phyloP scores from a whole-genome alignment of 2,797 vertebrate species.

The Phrynocephalus guinanensis region DNA sequence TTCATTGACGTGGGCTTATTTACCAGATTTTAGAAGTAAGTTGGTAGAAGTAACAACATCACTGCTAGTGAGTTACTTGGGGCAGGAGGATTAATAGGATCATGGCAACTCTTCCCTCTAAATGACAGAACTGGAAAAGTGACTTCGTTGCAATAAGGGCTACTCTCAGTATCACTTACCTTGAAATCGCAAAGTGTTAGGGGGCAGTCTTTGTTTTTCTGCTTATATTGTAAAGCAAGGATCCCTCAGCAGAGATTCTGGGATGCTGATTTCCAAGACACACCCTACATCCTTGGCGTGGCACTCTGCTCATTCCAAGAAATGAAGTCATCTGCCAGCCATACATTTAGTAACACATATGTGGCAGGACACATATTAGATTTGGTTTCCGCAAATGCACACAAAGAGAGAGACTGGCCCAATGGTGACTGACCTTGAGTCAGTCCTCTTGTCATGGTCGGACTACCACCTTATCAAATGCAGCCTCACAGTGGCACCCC shows the following conservation, averaged over 20 bases:
- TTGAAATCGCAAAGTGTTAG: neutral
- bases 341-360: too few species aligned
- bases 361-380: too few species aligned
- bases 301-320: neutral
- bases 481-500: too few species aligned
- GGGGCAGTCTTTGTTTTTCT: neutral
- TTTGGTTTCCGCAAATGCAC: too few species aligned
- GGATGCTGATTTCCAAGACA: neutral
- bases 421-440: too few species aligned
- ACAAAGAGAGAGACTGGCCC: too few species aligned
- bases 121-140: neutral
- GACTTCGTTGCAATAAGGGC: too few species aligned
- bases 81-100: neutral
- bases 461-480: too few species aligned
- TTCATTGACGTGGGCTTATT: slow-evolving; percentile 9
- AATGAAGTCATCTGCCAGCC: neutral
- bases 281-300: neutral
- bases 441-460: too few species aligned
- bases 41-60: neutral
- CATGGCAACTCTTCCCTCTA: neutral
- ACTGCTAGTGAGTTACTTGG: neutral
- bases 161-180: neutral
- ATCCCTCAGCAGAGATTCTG: neutral
- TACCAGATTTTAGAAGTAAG: neutral
- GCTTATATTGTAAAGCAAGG: neutral